Evolutionary conservation across 2,888 invertebrate species (phyloP), one percentile per base, ranked within the genome.

Genomic region (Ectobius pallidus): DNA sequence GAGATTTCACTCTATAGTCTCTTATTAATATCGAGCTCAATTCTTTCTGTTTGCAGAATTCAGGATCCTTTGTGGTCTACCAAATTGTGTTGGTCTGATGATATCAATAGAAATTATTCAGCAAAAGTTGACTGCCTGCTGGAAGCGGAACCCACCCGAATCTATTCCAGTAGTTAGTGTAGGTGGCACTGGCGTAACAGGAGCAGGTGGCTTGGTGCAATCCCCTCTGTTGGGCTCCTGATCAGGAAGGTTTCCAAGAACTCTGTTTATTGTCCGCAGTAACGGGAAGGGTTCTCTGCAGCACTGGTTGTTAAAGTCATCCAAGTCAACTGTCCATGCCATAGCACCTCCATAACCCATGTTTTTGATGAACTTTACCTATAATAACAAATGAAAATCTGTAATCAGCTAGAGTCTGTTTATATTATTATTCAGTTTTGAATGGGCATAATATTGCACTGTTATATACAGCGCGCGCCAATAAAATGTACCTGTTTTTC

Each of bases 321-420:
- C 95, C 77, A 96, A 81, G 81, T 96, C 96, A 2, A 94, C 87
- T 0, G 95, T 95, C 95, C 95, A 96, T 0, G 94, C 92, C 58
- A 92, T 91, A 9, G 92, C 90, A 3, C 96, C 96, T 0, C 92
- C 95, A 74, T 92, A 89, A 0, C 91, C 91, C 79, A 89, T 87
- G 4, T 87, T 85, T 73, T 88, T 84, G 0, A 94, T 91, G 85
- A 92, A 96, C 77, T 90, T 85, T 16, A 88, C 90, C 89, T 92
- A 82, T 46, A 77, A 55, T 14, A 25, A n/a, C 9, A 16, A 58
- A 58, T 58, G 30, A 22, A 34, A 34, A n/a, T n/a, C n/a, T n/a
- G n/a, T n/a, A 42, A 42, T 14, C 11, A 42, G 14, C 44, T 42
- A 11, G 44, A 42, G 44, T 42, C 14, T 14, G 14, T 42, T 14